Conservation (phyloP, 1,140 invertebrate genomes). For the Calephelis virginiensis region DNA sequence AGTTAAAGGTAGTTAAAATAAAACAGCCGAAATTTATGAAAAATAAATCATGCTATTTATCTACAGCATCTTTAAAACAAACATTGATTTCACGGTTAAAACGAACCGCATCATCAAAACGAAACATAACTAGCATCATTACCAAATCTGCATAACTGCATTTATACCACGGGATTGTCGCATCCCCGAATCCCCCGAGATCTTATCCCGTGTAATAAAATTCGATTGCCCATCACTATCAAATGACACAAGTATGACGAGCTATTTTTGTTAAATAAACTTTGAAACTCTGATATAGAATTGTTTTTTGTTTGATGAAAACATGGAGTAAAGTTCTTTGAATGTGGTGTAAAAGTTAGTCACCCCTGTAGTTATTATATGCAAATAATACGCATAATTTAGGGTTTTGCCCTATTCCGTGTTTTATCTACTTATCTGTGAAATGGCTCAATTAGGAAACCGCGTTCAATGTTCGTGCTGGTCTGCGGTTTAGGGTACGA, state of each 20-base stretch:
- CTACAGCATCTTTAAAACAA: conserved; percentile 26
- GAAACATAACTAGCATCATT: conserved; percentile 54
- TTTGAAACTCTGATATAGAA: conserved; percentile 16
- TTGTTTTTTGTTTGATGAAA: conserved; percentile 22
- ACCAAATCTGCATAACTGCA: conserved; percentile 68
- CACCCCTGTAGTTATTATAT: conserved; percentile 72
- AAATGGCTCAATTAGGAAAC: conserved; percentile 73
- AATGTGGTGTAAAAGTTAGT: conserved; percentile 25
- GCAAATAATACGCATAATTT: conserved; percentile 76
- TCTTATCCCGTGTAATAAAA: conserved; percentile 36
- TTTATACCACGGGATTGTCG: conserved; percentile 55
- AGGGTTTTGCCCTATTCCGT: conserved; percentile 61
- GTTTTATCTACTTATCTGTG: conserved; percentile 77
- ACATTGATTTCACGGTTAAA: conserved; percentile 30
- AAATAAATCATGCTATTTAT: background rate
- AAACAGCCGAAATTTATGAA: too few relatives aligned
- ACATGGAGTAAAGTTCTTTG: conserved; percentile 27
- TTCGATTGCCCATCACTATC: conserved; percentile 34
- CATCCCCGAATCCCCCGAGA: conserved; percentile 49
- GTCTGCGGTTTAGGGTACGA: conserved; percentile 39
- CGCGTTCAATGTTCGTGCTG: conserved; percentile 38
- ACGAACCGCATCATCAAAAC: conserved; percentile 50
- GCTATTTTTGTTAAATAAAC: conserved; percentile 17
- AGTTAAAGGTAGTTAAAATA: too few relatives aligned
- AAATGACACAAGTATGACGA: conserved; percentile 25